These are phyloP conservation scores for Rhabditoides inermis DNA, from an alignment of 2,888 invertebrate genomes.

Conservation along the genomic window DNA sequence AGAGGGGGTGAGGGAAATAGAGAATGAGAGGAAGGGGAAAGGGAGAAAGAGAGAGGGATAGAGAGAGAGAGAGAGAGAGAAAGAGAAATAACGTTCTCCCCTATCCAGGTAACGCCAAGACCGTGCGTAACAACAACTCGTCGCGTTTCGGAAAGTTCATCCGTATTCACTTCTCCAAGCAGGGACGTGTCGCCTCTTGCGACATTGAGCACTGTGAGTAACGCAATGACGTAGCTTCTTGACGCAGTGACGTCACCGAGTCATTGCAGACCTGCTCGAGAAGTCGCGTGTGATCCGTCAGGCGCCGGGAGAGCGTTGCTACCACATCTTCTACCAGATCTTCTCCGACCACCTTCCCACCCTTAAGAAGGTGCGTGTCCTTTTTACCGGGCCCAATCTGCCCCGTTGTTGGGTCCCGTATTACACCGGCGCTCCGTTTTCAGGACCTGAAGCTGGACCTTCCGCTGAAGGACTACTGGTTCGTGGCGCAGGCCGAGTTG, in stretches of 20 bases:
- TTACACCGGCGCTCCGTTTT: too few relatives aligned
- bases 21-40: slow-evolving; percentile 64
- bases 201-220: slow-evolving; percentile 98
- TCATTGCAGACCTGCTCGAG: slow-evolving; percentile 80
- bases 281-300: slow-evolving; percentile 99
- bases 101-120: slow-evolving; percentile 92
- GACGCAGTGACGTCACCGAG: neutral
- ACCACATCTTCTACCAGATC: slow-evolving; percentile 98
- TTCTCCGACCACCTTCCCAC: slow-evolving; percentile 43
- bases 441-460: slow-evolving; percentile 62
- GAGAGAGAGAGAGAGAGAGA: slow-evolving; percentile 56
- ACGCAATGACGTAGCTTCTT: neutral
- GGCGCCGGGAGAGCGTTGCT: slow-evolving; percentile 79
- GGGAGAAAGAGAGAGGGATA: neutral
- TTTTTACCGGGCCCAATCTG: neutral
- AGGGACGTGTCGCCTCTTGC: slow-evolving; percentile 96
- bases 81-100: neutral
- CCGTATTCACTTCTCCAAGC: slow-evolving; percentile 97
- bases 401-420: neutral
- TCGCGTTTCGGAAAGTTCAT: slow-evolving; percentile 99
- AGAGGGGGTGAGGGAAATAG: slow-evolving; percentile 64
- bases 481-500: slow-evolving; percentile 86
- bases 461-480: slow-evolving; percentile 84
- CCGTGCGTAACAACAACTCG: slow-evolving; percentile 99
- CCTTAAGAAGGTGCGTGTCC: slow-evolving; percentile 59